Evolutionary conservation across 2,113 vertebrate genomes (phyloP).

Genomic region (Zosterops pallidus): DNA sequence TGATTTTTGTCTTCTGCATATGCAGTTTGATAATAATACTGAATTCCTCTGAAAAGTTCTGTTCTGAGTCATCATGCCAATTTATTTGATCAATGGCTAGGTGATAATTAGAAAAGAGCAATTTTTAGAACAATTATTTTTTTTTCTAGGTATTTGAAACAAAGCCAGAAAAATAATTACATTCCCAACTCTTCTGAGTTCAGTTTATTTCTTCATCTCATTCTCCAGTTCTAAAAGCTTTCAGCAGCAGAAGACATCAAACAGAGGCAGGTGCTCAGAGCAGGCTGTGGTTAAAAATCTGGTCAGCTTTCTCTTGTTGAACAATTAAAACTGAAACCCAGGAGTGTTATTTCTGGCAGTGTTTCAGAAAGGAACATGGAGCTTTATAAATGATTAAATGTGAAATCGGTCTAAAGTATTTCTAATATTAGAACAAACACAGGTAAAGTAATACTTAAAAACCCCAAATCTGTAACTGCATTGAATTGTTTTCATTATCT

Average conservation of each 20-base stretch:
- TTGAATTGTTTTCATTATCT: background rate
- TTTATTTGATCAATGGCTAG: background rate
- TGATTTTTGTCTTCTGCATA: background rate
- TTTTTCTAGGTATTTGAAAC: background rate
- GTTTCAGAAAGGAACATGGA: background rate
- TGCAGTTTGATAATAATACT: background rate
- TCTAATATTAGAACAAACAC: background rate
- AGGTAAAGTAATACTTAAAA: background rate
- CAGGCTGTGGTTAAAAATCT: background rate
- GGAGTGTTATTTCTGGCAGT: background rate
- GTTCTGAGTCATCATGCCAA: background rate
- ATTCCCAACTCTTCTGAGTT: background rate
- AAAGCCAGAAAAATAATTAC: background rate
- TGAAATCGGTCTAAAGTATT: background rate
- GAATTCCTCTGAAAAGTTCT: background rate
- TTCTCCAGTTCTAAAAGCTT: background rate
- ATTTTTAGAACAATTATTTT: background rate
- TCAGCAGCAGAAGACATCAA: background rate
- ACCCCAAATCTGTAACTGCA: background rate
- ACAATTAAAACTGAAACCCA: slow-evolving; percentile 7
- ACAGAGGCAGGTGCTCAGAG: slow-evolving; percentile 20
- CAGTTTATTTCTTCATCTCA: background rate
- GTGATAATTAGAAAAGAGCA: background rate
- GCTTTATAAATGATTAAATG: background rate
- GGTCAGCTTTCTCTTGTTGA: slow-evolving; percentile 13